Percentiles rank a stretch among this genome's conserved stretches.
These are phyloP conservation scores for Platyura marginata DNA, from an alignment of 1,140 invertebrate genomes.

Conservation along the genomic window DNA sequence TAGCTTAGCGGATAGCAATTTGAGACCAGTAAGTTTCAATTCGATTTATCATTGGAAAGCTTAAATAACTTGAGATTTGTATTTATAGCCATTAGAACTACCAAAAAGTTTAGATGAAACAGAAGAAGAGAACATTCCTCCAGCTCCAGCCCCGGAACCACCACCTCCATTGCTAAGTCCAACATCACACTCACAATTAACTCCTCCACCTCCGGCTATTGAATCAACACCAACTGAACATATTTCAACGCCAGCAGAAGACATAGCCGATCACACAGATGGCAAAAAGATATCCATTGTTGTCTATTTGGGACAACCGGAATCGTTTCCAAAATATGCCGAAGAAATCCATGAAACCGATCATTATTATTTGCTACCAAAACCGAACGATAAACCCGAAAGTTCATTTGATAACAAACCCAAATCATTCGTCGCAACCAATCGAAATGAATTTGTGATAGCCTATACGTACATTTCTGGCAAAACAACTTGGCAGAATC, in stretches of 20 bases:
- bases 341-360: conserved; percentile 40
- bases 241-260: conserved; percentile 26
- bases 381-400: conserved; percentile 26
- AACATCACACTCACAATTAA: conserved; percentile 20
- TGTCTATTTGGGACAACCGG: conserved; percentile 65
- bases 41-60: not conserved
- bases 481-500: conserved; percentile 86
- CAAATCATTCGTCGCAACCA: conserved; percentile 13
- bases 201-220: conserved; percentile 20
- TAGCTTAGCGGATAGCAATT: conserved; percentile 24
- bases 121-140: conserved; percentile 28
- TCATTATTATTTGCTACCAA: conserved; percentile 21
- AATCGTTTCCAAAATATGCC: conserved; percentile 52
- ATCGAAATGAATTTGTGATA: conserved; percentile 49
- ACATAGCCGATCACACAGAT: conserved; percentile 58
- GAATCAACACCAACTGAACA: conserved; percentile 14
- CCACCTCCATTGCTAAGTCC: conserved; percentile 19
- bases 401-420: conserved; percentile 13
- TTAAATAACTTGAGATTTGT: not conserved
- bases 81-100: conserved; percentile 21
- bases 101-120: conserved; percentile 29
- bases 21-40: conserved; percentile 7
- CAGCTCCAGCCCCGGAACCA: conserved; percentile 23
- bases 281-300: conserved; percentile 70
- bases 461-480: conserved; percentile 77